A percentile compares a stretch with the other conserved stretches of the same genome.
Evolutionary conservation across 2,797 vertebrate genomes (phyloP).

Genomic region (Nannoperca obscura): DNA sequence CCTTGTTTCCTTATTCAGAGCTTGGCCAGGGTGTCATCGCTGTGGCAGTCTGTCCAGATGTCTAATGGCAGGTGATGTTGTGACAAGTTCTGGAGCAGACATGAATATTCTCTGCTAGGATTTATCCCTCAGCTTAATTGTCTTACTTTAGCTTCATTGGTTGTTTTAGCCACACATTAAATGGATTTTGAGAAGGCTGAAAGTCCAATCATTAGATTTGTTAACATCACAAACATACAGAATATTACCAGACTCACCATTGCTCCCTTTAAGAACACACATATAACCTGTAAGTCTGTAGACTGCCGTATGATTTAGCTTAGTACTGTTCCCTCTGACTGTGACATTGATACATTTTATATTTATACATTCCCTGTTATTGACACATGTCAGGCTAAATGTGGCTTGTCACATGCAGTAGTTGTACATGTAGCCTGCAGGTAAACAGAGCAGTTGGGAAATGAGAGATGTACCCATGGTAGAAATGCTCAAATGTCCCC

Average conservation of each 20-base stretch:
- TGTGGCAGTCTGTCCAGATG: constrained; percentile 40
- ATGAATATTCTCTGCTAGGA: constrained; percentile 29
- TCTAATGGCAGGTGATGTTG: constrained; percentile 47
- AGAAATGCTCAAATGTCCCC: constrained; percentile 68
- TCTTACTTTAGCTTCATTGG: constrained; percentile 37
- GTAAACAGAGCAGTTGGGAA: constrained; percentile 54
- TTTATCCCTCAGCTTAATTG: constrained; percentile 51
- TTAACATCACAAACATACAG: neutral
- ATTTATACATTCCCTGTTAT: constrained; percentile 39
- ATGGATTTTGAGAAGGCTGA: constrained; percentile 33
- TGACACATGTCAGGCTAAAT: constrained; percentile 47
- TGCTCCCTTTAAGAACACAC: neutral
- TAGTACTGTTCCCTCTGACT: neutral
- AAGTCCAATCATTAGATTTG: constrained; percentile 26
- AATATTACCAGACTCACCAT: neutral
- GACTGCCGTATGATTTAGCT: neutral
- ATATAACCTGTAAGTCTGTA: neutral
- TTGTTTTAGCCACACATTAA: constrained; percentile 56
- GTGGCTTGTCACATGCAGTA: constrained; percentile 43
- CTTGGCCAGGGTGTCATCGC: constrained; percentile 45
- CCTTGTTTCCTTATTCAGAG: constrained; percentile 64
- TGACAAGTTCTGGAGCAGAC: constrained; percentile 37
- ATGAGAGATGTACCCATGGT: constrained; percentile 50
- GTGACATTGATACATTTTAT: constrained; percentile 6
- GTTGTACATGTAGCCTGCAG: constrained; percentile 65